Base-by-base conservation (phyloP, 2,797 vertebrate species). In the Arremon brunneinucha region DNA sequence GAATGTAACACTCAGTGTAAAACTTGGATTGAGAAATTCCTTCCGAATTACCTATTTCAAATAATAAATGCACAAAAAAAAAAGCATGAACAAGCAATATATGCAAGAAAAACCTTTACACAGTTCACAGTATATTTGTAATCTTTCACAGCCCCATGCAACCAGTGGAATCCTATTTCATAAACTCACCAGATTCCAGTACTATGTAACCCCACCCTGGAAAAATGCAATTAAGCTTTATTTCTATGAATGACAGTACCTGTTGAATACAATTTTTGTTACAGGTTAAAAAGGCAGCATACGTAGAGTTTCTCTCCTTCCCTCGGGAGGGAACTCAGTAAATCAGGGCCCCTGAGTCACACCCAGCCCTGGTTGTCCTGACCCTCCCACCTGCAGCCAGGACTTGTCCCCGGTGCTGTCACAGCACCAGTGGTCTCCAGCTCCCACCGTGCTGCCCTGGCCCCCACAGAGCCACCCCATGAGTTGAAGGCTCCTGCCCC, bases 401-500 rank as follows among this genome's bases (percentile, higher is more conserved):
- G 39, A 30, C 13, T 27, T 26, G 56, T 8, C 2, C 6, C n/a
- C 46, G 37, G 23, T 1, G 7, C n/a, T 3, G 2, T 3, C 1
- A 3, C 22, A 55, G 35, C 34, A n/a, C 12, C 7, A 1, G 19
- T 0, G 0, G 9, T 28, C 44, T 39, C 28, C 59, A 71, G 59
- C 11, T 70, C 15, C 12, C 60, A 5, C 27, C 41, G 37, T 8
- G 35, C 57, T 27, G 57, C 16, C 34, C 56, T 23, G 7, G 46
- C 12, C 12, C 12, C 46, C 46, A 46, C 12, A 46, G 46, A 46
- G 46, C 46, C 4, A 12, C 22, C 22, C 12, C 44, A 46, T 46
- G 44, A 46, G 44, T 22, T 23, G 22, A 13, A 12, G 44, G 22
- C 44, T 46, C 44, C 44, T 13, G 22, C 4, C 44, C 22, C 37